Evolutionary conservation across 2,888 invertebrate species (phyloP), one percentile per base, ranked within the genome.

Genomic region (Diarsia dahlii): DNA sequence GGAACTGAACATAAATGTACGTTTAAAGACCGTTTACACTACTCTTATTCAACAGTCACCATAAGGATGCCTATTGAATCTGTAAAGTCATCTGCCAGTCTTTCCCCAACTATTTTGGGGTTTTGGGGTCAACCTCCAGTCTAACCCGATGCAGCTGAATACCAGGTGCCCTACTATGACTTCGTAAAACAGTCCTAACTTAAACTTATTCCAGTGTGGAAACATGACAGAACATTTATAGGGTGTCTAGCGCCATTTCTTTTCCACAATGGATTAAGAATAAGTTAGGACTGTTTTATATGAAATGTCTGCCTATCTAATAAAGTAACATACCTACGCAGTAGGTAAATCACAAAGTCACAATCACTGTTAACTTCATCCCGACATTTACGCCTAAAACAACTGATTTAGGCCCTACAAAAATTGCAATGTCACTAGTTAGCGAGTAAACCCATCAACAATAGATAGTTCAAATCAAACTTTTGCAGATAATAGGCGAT

Each of bases 401-500:
- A 20, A 34, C 4, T 23, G 15, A 34, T 8, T 18, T n/a, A 75
- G 13, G 9, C 34, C 15, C 3, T 18, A 50, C 1, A 46, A 56
- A 67, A 18, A 60, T 15, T 18, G 15, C 20, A n/a, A n/a, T 45
- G 5, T 45, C 34, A 52, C 13, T 18, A 60, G 39, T 64, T 63
- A 74, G 28, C 69, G n/a, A 71, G 75, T 45, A n/a, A 71, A 73
- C 10, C 76, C 76, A 0, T 28, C 9, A 46, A 28, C 20, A 67
- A 69, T 20, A 0, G 45, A 34, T 78, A 85, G 85, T 85, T 66
- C 9, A 77, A 58, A 70, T 60, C 48, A 72, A 62, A 76, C 78
- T 78, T 66, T 70, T 34, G 23, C 77, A 72, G 82, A 86, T 86
- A 87, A 78, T 71, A 72, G 10, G 54, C 52, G 80, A 84, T 87